Conservation (phyloP, 2,888 invertebrate species). For the Clusia tigrina region DNA sequence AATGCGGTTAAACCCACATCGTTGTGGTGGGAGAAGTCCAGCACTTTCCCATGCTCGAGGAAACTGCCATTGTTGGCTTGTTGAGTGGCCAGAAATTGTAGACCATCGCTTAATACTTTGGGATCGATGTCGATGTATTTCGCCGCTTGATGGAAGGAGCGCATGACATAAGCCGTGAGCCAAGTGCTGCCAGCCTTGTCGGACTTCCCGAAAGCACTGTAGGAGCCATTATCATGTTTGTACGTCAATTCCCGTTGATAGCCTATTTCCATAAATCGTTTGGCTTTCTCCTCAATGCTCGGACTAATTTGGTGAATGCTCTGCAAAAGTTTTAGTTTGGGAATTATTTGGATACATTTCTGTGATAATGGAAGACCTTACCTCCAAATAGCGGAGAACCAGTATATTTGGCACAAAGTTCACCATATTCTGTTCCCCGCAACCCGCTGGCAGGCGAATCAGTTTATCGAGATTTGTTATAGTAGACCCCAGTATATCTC, state of each 20-base stretch:
- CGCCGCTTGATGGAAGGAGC: slow-evolving; percentile 76
- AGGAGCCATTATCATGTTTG: slow-evolving; percentile 75
- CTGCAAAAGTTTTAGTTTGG: slow-evolving; percentile 15
- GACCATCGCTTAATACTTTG: slow-evolving; percentile 70
- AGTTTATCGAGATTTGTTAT: slow-evolving; percentile 70
- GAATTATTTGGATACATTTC: too few relatives aligned
- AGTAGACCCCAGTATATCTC: slow-evolving; percentile 66
- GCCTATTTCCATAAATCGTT: slow-evolving; percentile 66
- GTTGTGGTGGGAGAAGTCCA: slow-evolving; percentile 67
- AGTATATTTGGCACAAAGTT: slow-evolving; percentile 72
- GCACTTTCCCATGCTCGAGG: slow-evolving; percentile 74
- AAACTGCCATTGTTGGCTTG: slow-evolving; percentile 80
- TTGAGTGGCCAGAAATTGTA: slow-evolving; percentile 73
- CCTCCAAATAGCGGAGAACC: slow-evolving; percentile 70
- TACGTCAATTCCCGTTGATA: slow-evolving; percentile 79
- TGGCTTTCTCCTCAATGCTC: slow-evolving; percentile 69
- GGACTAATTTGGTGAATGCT: slow-evolving; percentile 72
- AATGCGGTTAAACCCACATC: slow-evolving; percentile 80
- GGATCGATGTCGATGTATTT: slow-evolving; percentile 75
- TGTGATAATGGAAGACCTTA: too few relatives aligned
- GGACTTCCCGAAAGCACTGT: slow-evolving; percentile 77
- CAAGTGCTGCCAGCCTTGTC: slow-evolving; percentile 73
- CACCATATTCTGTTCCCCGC: slow-evolving; percentile 77
- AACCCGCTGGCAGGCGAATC: slow-evolving; percentile 71
- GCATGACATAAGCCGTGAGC: slow-evolving; percentile 82